A percentile compares a stretch with the other conserved stretches of the same genome.
Conservation (phyloP, 2,888 invertebrate genomes). For the Scaptodrosophila latifasciaeformis region DNA sequence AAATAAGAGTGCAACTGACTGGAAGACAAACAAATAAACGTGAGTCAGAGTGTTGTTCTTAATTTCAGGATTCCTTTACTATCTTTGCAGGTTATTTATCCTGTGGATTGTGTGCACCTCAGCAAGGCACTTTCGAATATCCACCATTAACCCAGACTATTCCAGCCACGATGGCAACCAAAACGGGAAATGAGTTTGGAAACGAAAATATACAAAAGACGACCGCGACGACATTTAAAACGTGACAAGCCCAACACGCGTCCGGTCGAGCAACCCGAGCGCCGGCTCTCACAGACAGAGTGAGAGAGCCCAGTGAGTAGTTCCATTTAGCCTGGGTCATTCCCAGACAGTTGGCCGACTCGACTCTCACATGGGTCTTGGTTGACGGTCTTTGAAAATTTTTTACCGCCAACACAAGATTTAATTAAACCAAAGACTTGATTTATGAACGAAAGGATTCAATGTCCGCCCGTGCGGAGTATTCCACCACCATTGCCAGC, state of each 20-base stretch:
- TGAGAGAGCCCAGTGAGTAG: too few relatives aligned
- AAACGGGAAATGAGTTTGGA: conserved; percentile 43
- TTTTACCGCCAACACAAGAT: conserved; percentile 76
- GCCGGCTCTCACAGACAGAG: conserved; percentile 1
- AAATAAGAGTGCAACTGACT: too few relatives aligned
- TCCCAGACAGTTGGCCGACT: background rate
- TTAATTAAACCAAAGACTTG: conserved; percentile 76
- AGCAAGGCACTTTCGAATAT: too few relatives aligned
- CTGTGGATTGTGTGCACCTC: too few relatives aligned
- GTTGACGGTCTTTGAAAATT: conserved; percentile 33
- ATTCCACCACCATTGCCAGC: too few relatives aligned
- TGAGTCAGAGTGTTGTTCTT: too few relatives aligned
- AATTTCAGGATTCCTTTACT: too few relatives aligned
- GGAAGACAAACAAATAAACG: too few relatives aligned
- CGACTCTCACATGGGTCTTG: conserved; percentile 1
- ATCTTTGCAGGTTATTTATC: too few relatives aligned
- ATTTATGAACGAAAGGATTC: conserved; percentile 74
- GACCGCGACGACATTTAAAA: conserved; percentile 58
- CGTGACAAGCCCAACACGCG: conserved; percentile 43
- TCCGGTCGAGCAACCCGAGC: too few relatives aligned
- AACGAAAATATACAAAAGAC: conserved; percentile 42
- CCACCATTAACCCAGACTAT: too few relatives aligned
- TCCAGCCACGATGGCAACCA: background rate
- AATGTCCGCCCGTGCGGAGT: conserved; percentile 47
- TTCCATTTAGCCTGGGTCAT: background rate